Base-by-base conservation (phyloP, 2,888 invertebrate species). In the Drosophila ezoana region DNA sequence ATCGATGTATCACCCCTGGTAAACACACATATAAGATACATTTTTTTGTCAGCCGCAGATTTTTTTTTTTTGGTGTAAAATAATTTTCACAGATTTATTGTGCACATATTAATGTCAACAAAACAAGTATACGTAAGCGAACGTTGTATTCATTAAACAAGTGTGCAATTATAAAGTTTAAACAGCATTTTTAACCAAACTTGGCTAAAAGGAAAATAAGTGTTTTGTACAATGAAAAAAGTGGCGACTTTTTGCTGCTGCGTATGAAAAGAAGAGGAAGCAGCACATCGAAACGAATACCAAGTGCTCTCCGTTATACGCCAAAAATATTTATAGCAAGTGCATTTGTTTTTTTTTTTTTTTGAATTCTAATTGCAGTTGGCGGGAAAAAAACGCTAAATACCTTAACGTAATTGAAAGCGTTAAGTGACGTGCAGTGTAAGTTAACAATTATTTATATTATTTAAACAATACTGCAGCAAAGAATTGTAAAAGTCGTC, bases 241-340 rank as follows among this genome's bases (percentile, higher is more conserved):
- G 76, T 79, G 79, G 76, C 79, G 76, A 76, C 76, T 28, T 79
- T 75, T 58, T 77, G 77, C 73, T 72, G 79, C 63, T 72, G 75
- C 58, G 60, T 58, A 60, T 58, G 48, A 38, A 11, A 69, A 48
- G 28, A 76, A 71, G 81, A 53, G 54, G 64, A 56, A 62, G 61
- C 69, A 72, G 51, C 47, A 73, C 73, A 61, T 77, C 77, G 73
- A 72, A 70, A 64, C 60, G 56, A 78, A 79, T 59, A 74, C 51
- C 20, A 45, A 57, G 73, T 74, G 73, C 57, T 77, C 57, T 54
- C 37, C 54, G n/a, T n/a, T n/a, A n/a, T n/a, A n/a, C n/a, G 38
- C 49, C 38, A 45, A 47, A 61, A 44, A 51, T 53, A 53, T 69
- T 68, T 63, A 74, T 41, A 75, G 40, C 70, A 69, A 76, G 60